These are phyloP conservation scores for Drosophila phalerata DNA, from an alignment of 2,888 invertebrate genomes.

Conservation along the genomic window DNA sequence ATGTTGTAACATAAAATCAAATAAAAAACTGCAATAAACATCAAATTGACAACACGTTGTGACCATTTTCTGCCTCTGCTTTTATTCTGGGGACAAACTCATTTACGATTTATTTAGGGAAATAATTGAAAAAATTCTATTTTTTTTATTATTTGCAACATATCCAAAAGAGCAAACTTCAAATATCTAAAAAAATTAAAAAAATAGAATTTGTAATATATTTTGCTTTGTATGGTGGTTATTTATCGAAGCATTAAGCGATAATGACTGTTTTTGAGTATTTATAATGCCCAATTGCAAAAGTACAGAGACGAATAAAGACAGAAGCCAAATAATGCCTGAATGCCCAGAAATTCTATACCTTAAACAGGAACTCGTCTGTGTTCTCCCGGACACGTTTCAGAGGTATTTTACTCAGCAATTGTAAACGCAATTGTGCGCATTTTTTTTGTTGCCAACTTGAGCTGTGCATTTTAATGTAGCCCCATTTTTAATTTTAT, in stretches of 20 bases:
- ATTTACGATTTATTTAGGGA: slow-evolving; percentile 19
- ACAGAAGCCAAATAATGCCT: slow-evolving; percentile 24
- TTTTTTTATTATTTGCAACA: not conserved
- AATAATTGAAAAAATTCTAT: slow-evolving; percentile 5
- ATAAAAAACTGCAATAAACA: slow-evolving; percentile 77
- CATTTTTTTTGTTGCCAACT: slow-evolving; percentile 47
- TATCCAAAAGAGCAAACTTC: no score
- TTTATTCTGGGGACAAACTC: not conserved
- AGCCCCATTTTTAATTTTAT: slow-evolving; percentile 16
- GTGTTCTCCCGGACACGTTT: slow-evolving; percentile 39
- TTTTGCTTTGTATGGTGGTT: not conserved
- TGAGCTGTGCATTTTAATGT: slow-evolving; percentile 59
- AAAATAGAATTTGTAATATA: not conserved
- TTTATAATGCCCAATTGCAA: not conserved
- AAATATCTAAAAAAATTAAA: no score
- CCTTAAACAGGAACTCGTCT: slow-evolving; percentile 1
- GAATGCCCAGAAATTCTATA: slow-evolving; percentile 21
- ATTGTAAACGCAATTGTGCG: slow-evolving; percentile 74
- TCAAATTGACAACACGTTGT: slow-evolving; percentile 75
- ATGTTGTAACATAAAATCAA: slow-evolving; percentile 72
- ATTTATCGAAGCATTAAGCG: not conserved
- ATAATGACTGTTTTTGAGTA: not conserved
- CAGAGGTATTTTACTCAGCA: slow-evolving; percentile 56
- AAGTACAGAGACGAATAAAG: not conserved
- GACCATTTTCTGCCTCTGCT: slow-evolving; percentile 18